Base-by-base conservation (phyloP, 2,888 invertebrate genomes). In the Desoria tigrina region DNA sequence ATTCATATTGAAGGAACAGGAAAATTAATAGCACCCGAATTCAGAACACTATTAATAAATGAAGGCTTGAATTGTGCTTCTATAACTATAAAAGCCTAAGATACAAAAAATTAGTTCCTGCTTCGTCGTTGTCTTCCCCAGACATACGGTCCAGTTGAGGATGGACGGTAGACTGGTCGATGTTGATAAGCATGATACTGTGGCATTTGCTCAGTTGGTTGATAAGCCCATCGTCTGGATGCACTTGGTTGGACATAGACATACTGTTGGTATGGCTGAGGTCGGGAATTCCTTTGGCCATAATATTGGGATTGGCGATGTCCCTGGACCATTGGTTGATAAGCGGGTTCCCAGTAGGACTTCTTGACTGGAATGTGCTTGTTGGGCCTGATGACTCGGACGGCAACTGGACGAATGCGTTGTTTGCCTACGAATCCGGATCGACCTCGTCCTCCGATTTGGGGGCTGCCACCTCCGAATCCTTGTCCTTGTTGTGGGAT, bases 381-480 rank as follows among this genome's bases (percentile, higher is more conserved):
- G 45, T 45, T n/a, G 16, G 45, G 45, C 16, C 16, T 6, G 21
- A 45, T n/a, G 21, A 45, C n/a, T 6, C 45, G 45, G n/a, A 45
- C 45, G n/a, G 45, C n/a, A 45, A 45, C 45, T 9, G 45, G 45
- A 45, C 45, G n/a, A 18, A 21, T 18, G 6, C 16, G 45, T 45
- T 45, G 45, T 6, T 45, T 6, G 14, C 26, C 51, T 23, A 6
- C 16, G 16, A 24, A 6, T 51, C 21, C 16, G 21, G 14, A 7
- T 51, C 16, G 7, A 4, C 21, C 26, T 14, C 11, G 21, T 23
- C 27, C 3, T 18, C 51, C n/a, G 6, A n/a, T n/a, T n/a, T n/a
- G n/a, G n/a, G n/a, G n/a, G n/a, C n/a, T n/a, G n/a, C 9, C 45
- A 18, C 45, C n/a, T 45, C 45, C 45, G 45, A 45, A 45, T 45